These are phyloP conservation scores for Epizoanthus scotinus DNA, from an alignment of 92 coral and sea anemone genomes.

Conservation along the genomic window DNA sequence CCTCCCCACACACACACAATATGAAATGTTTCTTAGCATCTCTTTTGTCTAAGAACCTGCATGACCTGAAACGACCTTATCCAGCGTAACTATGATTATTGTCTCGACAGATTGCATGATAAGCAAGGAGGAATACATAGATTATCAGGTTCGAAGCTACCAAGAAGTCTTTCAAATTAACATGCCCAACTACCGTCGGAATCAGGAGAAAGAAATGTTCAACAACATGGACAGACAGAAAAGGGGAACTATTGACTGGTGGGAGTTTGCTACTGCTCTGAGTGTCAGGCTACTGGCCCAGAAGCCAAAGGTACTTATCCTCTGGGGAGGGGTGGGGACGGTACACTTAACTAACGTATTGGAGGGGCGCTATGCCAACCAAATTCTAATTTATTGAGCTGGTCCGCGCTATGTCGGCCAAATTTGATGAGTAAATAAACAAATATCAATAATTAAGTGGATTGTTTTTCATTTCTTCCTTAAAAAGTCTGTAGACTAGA, in stretches of 20 bases:
- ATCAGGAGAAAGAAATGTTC: slow-evolving; percentile 46
- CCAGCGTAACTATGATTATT: not conserved
- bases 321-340: not conserved
- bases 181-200: slow-evolving; percentile 46
- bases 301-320: slow-evolving; percentile 31
- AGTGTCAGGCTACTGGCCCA: slow-evolving; percentile 40
- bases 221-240: slow-evolving; percentile 51
- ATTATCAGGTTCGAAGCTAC: slow-evolving; percentile 39
- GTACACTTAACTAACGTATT: not conserved
- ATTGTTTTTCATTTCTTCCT: no score
- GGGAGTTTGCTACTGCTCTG: slow-evolving; percentile 63
- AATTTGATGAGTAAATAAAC: no score
- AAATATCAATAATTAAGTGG: no score
- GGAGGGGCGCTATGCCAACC: not conserved
- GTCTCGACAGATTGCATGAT: slow-evolving; percentile 48
- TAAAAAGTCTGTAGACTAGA: no score
- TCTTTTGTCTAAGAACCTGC: not conserved
- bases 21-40: no score
- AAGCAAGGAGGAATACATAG: slow-evolving; percentile 50
- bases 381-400: not conserved
- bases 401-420: no score
- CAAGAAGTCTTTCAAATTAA: slow-evolving; percentile 29
- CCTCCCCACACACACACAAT: no score
- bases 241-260: slow-evolving; percentile 57
- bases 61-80: not conserved